These are phyloP conservation scores for Pithys albifrons DNA, from an alignment of 2,113 vertebrate species.

Conservation along the genomic window DNA sequence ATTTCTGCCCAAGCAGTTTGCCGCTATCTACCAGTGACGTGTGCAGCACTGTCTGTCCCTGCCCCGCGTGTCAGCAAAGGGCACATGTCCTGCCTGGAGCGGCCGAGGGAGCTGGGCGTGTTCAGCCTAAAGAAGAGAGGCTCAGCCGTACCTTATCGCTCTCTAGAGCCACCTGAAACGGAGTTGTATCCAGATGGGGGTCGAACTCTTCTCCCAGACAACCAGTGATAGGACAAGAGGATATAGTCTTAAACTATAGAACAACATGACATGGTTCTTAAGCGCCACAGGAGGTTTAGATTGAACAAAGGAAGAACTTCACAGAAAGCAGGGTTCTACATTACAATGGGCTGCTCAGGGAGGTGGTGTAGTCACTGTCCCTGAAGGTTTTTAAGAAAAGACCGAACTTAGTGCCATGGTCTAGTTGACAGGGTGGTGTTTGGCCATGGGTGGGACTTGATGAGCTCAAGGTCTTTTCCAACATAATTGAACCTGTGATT, in stretches of 20 bases:
- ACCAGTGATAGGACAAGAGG: too few species aligned
- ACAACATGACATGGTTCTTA: not conserved
- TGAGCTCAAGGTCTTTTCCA: not conserved
- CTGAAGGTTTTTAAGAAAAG: not conserved
- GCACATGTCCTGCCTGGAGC: not conserved
- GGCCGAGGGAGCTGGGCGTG: not conserved
- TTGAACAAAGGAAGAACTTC: not conserved
- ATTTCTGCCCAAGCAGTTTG: not conserved
- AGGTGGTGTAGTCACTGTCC: not conserved
- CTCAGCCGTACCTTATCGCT: not conserved
- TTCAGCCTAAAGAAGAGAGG: not conserved
- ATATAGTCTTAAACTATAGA: not conserved
- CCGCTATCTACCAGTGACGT: not conserved
- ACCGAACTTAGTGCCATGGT: not conserved
- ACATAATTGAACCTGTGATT: not conserved
- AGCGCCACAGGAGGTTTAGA: not conserved
- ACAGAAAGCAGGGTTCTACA: not conserved
- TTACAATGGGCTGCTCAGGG: not conserved
- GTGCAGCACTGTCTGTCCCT: not conserved
- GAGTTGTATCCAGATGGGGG: accelerated
- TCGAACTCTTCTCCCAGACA: not conserved
- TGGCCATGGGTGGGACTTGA: too few species aligned
- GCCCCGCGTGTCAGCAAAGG: not conserved
- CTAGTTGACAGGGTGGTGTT: not conserved
- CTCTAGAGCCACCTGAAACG: not conserved